These are phyloP conservation scores for Lasiommata megera DNA, from an alignment of 2,888 invertebrate genomes.

Conservation along the genomic window DNA sequence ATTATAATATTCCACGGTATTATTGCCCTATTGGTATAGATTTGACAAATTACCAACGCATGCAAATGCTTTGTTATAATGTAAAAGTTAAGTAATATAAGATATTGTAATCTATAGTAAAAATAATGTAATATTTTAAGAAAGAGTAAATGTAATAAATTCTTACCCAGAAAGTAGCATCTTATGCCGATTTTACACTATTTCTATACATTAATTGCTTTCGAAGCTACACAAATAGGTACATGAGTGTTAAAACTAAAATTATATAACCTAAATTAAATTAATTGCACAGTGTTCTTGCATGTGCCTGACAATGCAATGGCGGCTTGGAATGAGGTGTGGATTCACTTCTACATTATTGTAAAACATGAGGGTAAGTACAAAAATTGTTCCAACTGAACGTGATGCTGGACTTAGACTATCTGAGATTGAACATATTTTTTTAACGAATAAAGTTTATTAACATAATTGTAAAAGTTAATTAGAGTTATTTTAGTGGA, in stretches of 20 bases:
- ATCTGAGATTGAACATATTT: neutral
- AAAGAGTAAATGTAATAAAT: slow-evolving; percentile 20
- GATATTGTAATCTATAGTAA: too few relatives aligned
- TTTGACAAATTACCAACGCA: too few relatives aligned
- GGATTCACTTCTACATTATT: neutral
- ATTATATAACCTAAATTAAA: slow-evolving; percentile 35
- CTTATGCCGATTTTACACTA: slow-evolving; percentile 39
- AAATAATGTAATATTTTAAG: neutral
- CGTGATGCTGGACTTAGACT: slow-evolving; percentile 5
- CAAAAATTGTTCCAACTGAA: slow-evolving; percentile 21
- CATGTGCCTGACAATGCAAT: slow-evolving; percentile 62
- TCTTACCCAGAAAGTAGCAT: slow-evolving; percentile 69
- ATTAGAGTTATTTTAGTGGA: too few relatives aligned
- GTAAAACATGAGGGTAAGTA: neutral
- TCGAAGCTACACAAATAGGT: slow-evolving; percentile 37
- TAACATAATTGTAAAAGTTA: too few relatives aligned
- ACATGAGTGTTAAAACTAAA: slow-evolving; percentile 26
- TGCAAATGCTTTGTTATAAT: neutral
- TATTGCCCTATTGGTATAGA: too few relatives aligned
- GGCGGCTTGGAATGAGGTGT: slow-evolving; percentile 45
- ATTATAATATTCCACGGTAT: too few relatives aligned
- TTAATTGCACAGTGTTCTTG: slow-evolving; percentile 46
- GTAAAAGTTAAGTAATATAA: too few relatives aligned
- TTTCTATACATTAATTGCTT: slow-evolving; percentile 44
- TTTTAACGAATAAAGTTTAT: too few relatives aligned